phyloP scores from a whole-genome alignment of 2,797 vertebrate genomes.

The Urosaurus nigricauda region DNA sequence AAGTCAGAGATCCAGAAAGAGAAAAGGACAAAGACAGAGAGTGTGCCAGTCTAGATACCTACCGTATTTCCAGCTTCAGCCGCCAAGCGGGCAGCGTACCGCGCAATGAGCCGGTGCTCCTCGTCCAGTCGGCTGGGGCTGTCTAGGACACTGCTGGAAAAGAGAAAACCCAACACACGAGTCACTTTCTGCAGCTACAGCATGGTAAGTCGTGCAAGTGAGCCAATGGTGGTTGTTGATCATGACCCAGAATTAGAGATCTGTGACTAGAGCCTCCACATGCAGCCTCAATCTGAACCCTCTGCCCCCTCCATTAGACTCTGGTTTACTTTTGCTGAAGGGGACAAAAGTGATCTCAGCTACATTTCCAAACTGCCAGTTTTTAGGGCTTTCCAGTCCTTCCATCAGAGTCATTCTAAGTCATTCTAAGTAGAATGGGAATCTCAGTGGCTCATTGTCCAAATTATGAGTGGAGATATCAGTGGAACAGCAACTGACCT shows the following conservation, averaged over 20 bases:
- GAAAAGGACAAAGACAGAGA: accelerated
- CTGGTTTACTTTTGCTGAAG: background rate
- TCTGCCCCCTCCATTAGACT: background rate
- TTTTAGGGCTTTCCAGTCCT: background rate
- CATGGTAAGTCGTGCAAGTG: accelerated
- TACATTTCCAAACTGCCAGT: background rate
- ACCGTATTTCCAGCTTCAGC: conserved; percentile 93
- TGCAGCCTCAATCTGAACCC: background rate
- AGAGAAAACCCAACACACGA: conserved; percentile 55
- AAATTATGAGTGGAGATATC: background rate
- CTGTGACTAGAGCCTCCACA: accelerated
- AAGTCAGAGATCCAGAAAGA: background rate
- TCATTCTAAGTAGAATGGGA: too few relatives aligned
- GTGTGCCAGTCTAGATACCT: conserved; percentile 69
- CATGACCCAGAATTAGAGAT: accelerated
- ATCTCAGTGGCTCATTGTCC: too few relatives aligned
- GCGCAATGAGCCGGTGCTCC: conserved; percentile 95
- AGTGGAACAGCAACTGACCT: background rate
- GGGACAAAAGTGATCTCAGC: background rate
- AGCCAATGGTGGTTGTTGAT: too few relatives aligned
- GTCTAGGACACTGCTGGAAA: conserved; percentile 87
- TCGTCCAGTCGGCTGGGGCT: conserved; percentile 94
- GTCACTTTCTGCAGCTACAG: background rate
- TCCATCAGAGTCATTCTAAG: background rate
- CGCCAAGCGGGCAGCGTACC: conserved; percentile 94